Percentiles rank a stretch among this genome's conserved stretches.
Evolutionary conservation across 2,888 invertebrate species (phyloP).

Genomic region (Diarsia dahlii): DNA sequence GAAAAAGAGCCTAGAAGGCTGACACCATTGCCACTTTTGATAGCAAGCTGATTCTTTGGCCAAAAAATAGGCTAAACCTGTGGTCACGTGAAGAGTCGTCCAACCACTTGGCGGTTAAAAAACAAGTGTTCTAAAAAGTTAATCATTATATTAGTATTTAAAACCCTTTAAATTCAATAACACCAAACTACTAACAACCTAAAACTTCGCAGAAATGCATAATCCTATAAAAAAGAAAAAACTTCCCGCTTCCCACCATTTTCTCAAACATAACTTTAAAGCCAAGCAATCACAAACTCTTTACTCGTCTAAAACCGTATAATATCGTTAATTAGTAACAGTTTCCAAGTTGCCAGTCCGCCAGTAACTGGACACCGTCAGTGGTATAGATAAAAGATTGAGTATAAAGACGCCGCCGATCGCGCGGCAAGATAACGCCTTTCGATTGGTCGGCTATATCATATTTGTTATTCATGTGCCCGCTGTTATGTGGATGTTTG

Average conservation of each 20-base stretch:
- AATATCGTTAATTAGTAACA: slow-evolving; percentile 88
- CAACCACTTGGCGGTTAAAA: too few species aligned
- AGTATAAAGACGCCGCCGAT: slow-evolving; percentile 75
- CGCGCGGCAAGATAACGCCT: slow-evolving; percentile 70
- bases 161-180: neutral
- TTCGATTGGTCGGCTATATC: slow-evolving; percentile 70
- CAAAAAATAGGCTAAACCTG: too few species aligned
- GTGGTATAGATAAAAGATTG: slow-evolving; percentile 75
- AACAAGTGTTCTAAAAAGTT: neutral
- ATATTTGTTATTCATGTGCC: slow-evolving; percentile 62
- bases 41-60: too few species aligned
- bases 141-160: neutral
- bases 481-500: slow-evolving; percentile 27
- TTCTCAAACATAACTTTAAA: slow-evolving; percentile 21
- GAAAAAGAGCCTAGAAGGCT: too few species aligned
- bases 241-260: neutral
- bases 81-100: too few species aligned
- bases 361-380: slow-evolving; percentile 80
- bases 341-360: slow-evolving; percentile 78
- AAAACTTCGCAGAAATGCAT: neutral
- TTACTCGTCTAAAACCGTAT: slow-evolving; percentile 66
- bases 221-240: slow-evolving; percentile 7
- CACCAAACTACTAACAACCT: neutral
- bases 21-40: too few species aligned
- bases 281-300: slow-evolving; percentile 48